A percentile compares a stretch with the other conserved stretches of the same genome.
Conservation (phyloP, 2,113 vertebrate genomes). For the Oceanodroma tethys region DNA sequence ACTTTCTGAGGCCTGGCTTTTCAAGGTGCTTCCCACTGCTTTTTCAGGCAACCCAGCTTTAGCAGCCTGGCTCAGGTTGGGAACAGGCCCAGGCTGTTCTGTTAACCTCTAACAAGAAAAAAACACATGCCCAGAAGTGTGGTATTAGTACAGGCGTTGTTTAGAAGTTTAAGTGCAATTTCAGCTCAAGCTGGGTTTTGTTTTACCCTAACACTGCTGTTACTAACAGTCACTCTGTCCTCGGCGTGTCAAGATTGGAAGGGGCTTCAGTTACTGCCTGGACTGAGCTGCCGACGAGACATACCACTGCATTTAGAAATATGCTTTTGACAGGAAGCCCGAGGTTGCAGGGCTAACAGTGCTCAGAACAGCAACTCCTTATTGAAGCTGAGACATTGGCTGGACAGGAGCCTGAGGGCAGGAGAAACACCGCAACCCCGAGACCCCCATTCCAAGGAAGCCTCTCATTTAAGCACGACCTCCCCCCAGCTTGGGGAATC, state of each 20-base stretch:
- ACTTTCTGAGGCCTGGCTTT: constrained; percentile 38
- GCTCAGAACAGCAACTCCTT: not conserved
- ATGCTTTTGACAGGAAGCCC: not conserved
- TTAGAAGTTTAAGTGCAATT: not conserved
- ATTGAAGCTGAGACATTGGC: not conserved
- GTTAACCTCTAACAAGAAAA: constrained; percentile 30
- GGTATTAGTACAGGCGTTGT: not conserved
- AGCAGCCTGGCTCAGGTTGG: constrained; percentile 52
- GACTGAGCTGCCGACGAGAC: not conserved
- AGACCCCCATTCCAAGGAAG: not conserved
- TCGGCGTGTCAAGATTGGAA: not conserved
- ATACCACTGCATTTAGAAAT: not conserved
- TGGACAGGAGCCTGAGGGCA: not conserved
- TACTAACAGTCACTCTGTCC: not conserved
- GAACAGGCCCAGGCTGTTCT: constrained; percentile 42
- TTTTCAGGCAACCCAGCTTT: constrained; percentile 33
- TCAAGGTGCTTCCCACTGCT: constrained; percentile 34
- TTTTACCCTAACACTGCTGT: not conserved
- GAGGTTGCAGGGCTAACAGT: not conserved
- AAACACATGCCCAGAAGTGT: not conserved
- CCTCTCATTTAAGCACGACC: not conserved
- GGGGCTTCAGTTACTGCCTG: not conserved
- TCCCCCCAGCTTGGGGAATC: not conserved
- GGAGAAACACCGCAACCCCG: not conserved
- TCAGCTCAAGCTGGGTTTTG: not conserved